Evolutionary conservation across 2,113 vertebrate species (phyloP).

Genomic region (Paradoxurus hermaphroditus): DNA sequence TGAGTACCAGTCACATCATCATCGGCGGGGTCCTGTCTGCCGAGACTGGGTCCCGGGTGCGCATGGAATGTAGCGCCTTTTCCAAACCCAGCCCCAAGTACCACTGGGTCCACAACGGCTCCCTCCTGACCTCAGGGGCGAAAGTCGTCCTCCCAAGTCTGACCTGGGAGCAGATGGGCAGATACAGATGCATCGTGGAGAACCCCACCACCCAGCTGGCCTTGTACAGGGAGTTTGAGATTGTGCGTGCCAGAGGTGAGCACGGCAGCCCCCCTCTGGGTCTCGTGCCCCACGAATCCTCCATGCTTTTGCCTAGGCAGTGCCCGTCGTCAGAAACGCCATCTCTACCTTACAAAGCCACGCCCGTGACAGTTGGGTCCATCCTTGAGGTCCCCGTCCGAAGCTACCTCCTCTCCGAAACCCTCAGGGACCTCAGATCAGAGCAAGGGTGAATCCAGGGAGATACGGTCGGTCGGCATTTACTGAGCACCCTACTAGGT

Average conservation of each 20-base stretch:
- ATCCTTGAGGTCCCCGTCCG: background rate
- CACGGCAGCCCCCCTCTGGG: rapidly evolving
- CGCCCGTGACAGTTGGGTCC: background rate
- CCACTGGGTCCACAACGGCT: slow-evolving; percentile 8
- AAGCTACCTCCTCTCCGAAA: background rate
- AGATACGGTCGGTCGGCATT: too few relatives aligned
- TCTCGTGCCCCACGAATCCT: too few relatives aligned
- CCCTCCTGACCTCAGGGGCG: background rate
- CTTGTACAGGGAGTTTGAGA: background rate
- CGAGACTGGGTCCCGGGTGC: background rate
- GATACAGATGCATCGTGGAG: background rate
- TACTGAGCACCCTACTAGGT: background rate
- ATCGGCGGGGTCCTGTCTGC: background rate
- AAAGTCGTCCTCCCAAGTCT: background rate
- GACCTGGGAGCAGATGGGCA: slow-evolving; percentile 16
- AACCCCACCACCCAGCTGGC: background rate
- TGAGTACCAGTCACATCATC: rapidly evolving
- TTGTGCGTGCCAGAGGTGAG: background rate
- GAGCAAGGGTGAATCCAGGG: background rate
- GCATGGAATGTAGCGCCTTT: background rate
- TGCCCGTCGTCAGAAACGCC: background rate
- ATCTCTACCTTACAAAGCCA: background rate
- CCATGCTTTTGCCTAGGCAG: background rate
- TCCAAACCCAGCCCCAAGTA: background rate
- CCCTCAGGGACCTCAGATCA: background rate